Evolutionary conservation across 1,140 invertebrate species (phyloP).

Genomic region (Anthonomus grandis): DNA sequence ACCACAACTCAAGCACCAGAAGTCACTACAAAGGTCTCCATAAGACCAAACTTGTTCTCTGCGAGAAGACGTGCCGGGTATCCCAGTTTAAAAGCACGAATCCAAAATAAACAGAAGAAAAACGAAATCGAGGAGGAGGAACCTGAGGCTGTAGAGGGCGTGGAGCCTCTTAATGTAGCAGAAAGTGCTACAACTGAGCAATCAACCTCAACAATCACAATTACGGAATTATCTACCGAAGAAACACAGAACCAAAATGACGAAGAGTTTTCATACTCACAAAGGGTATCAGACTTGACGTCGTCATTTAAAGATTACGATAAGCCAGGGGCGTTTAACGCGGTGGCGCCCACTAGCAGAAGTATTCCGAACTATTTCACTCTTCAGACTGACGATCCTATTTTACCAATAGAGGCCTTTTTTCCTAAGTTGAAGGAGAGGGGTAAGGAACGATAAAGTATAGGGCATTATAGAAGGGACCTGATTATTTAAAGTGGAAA

Average conservation of each 20-base stretch:
- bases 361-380: slow-evolving; percentile 59
- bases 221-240: slow-evolving; percentile 14
- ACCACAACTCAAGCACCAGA: slow-evolving; percentile 33
- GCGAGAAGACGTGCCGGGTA: slow-evolving; percentile 38
- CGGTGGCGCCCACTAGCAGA: slow-evolving; percentile 45
- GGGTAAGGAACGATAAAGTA: slow-evolving; percentile 22
- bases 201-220: neutral
- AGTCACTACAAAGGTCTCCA: slow-evolving; percentile 33
- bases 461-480: too few relatives aligned
- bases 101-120: slow-evolving; percentile 33
- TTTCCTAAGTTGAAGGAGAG: slow-evolving; percentile 57
- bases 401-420: slow-evolving; percentile 60
- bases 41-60: slow-evolving; percentile 43
- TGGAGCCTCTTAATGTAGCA: too few relatives aligned
- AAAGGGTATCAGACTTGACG: slow-evolving; percentile 58
- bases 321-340: slow-evolving; percentile 56
- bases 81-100: slow-evolving; percentile 38
- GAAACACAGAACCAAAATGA: too few relatives aligned
- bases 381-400: slow-evolving; percentile 60
- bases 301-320: slow-evolving; percentile 57
- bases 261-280: slow-evolving; percentile 47
- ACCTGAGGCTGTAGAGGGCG: slow-evolving; percentile 6
- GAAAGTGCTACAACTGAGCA: slow-evolving; percentile 1
- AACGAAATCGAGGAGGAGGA: slow-evolving; percentile 26
- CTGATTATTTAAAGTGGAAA: too few relatives aligned